Percentiles rank a stretch among this genome's conserved stretches.
These are phyloP conservation scores for Chromoteleia sp. DNA, from an alignment of 2,888 invertebrate genomes.

Conservation along the genomic window DNA sequence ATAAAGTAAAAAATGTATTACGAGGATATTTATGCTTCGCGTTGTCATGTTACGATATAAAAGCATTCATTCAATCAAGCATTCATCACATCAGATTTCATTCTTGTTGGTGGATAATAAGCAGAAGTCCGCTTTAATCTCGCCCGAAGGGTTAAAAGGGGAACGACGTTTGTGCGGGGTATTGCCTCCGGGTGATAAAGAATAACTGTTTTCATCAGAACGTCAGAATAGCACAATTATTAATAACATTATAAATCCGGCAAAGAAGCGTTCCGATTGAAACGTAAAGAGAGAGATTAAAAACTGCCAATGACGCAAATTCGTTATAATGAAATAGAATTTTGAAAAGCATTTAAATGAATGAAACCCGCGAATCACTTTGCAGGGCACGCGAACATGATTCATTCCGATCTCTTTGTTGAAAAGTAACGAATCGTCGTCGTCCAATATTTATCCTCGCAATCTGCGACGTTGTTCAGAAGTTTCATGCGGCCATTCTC, in stretches of 20 bases:
- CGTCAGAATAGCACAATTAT: slow-evolving; percentile 31
- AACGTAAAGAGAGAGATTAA: background rate
- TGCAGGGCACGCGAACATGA: slow-evolving; percentile 8
- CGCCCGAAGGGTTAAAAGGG: slow-evolving; percentile 53
- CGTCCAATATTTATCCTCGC: slow-evolving; percentile 64
- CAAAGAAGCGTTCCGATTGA: slow-evolving; percentile 7
- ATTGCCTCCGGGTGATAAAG: slow-evolving; percentile 36
- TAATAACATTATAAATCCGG: slow-evolving; percentile 21
- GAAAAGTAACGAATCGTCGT: slow-evolving; percentile 59
- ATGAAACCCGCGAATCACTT: background rate
- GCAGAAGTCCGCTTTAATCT: slow-evolving; percentile 50
- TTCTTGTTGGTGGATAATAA: slow-evolving; percentile 49
- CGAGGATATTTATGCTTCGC: background rate
- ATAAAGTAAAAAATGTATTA: background rate
- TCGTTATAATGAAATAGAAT: background rate
- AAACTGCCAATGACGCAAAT: background rate
- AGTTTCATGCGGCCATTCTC: slow-evolving; percentile 52
- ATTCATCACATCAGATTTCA: slow-evolving; percentile 58
- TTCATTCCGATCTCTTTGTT: slow-evolving; percentile 43
- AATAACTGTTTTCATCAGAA: slow-evolving; percentile 46
- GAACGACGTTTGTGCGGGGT: slow-evolving; percentile 30
- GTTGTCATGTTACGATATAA: slow-evolving; percentile 34
- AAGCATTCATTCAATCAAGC: slow-evolving; percentile 58
- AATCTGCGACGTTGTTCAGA: slow-evolving; percentile 57
- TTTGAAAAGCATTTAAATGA: no score